These are phyloP conservation scores for Megaceryle maxima DNA, from an alignment of 2,113 vertebrate genomes.

Conservation along the genomic window DNA sequence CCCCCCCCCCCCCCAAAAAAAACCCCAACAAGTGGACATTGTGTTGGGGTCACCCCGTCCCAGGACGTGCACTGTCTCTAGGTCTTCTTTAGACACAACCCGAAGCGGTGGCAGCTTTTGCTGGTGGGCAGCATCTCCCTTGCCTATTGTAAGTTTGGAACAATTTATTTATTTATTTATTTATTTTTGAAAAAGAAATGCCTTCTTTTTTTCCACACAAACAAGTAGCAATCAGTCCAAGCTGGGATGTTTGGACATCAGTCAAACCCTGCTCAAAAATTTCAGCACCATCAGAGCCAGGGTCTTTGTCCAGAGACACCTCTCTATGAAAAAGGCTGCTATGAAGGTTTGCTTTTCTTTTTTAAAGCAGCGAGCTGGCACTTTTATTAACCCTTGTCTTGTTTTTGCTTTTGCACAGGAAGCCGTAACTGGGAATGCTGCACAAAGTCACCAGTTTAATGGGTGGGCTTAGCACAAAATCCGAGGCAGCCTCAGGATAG, in stretches of 20 bases:
- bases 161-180: not conserved
- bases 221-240: not conserved
- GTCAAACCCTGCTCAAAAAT: not conserved
- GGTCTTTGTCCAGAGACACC: not conserved
- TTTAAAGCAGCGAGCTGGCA: not conserved
- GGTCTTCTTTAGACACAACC: rapidly evolving
- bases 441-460: not conserved
- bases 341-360: rapidly evolving
- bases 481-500: rapidly evolving
- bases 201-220: not conserved
- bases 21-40: not conserved
- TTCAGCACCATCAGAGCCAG: not conserved
- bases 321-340: not conserved
- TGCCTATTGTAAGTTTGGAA: rapidly evolving
- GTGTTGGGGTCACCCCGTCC: not conserved
- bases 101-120: not conserved
- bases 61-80: not conserved
- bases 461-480: not conserved
- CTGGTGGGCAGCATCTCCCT: not conserved
- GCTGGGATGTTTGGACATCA: not conserved
- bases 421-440: not conserved
- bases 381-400: not conserved
- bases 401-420: not conserved
- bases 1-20: too few species aligned
- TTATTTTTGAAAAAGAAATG: not conserved